phyloP scores from a whole-genome alignment of 2,888 invertebrate species.

The Argynnis bischoffii region DNA sequence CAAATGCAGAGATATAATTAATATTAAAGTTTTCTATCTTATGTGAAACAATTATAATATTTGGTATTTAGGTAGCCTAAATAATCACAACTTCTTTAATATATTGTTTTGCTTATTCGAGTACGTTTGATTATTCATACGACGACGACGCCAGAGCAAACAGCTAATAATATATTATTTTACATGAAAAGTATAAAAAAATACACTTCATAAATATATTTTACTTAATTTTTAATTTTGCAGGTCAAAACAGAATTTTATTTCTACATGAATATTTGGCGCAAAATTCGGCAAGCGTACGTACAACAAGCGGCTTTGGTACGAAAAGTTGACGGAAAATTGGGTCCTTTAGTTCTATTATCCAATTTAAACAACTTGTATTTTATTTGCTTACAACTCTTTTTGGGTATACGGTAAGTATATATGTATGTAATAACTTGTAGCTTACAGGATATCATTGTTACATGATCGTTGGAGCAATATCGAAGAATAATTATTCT shows the following conservation, averaged over 20 bases:
- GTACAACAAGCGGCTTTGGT: constrained; percentile 84
- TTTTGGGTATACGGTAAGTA: constrained; percentile 84
- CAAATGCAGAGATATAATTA: too few relatives aligned
- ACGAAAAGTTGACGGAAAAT: constrained; percentile 80
- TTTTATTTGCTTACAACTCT: constrained; percentile 88
- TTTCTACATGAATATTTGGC: constrained; percentile 79
- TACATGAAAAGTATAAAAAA: background rate
- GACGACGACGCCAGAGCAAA: too few relatives aligned
- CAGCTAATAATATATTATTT: too few relatives aligned
- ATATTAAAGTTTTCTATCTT: too few relatives aligned
- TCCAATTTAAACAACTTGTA: constrained; percentile 88
- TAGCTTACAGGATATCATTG: background rate
- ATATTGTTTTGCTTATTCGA: too few relatives aligned
- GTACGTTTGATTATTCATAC: too few relatives aligned
- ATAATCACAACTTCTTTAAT: too few relatives aligned
- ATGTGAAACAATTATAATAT: too few relatives aligned
- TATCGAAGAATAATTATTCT: background rate
- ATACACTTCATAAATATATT: background rate
- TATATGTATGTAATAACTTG: too few relatives aligned
- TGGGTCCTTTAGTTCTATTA: constrained; percentile 84
- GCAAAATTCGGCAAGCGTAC: constrained; percentile 84
- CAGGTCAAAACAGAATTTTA: constrained; percentile 58
- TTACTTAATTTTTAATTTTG: constrained; percentile 18
- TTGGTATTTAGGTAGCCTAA: too few relatives aligned
- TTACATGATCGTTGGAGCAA: background rate